Evolutionary conservation across 2,113 vertebrate species (phyloP).

Genomic region (Buteo buteo): DNA sequence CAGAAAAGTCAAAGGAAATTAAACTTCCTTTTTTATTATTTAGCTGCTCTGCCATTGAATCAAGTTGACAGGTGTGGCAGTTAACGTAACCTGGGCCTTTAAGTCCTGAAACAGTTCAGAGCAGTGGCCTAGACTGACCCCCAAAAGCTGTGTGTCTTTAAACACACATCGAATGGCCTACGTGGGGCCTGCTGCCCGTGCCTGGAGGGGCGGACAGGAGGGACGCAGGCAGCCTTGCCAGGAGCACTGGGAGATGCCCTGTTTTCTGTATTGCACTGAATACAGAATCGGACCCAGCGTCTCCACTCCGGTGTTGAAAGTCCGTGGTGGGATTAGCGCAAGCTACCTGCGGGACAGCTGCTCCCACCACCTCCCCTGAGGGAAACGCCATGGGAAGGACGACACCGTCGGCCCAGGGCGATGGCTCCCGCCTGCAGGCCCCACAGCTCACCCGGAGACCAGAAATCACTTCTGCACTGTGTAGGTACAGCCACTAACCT

Average conservation of each 20-base stretch:
- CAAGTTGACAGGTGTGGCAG: background rate
- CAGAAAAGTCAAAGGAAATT: conserved; percentile 36
- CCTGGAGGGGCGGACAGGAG: background rate
- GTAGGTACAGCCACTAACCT: background rate
- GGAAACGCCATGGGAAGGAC: background rate
- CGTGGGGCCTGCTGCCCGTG: rapidly evolving
- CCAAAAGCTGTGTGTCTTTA: background rate
- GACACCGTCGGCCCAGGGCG: background rate
- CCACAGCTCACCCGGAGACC: background rate
- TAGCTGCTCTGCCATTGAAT: background rate
- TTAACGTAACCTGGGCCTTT: background rate
- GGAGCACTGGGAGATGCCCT: background rate
- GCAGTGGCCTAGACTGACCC: background rate
- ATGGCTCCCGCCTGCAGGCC: rapidly evolving
- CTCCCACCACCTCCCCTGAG: background rate
- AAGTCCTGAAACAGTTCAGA: background rate
- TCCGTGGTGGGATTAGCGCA: background rate
- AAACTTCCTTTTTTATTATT: conserved; percentile 36
- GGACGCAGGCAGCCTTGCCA: background rate
- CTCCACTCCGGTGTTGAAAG: background rate
- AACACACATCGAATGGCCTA: background rate
- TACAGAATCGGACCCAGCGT: background rate
- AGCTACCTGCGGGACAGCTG: background rate
- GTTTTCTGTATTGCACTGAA: background rate
- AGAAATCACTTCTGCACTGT: background rate